Percentiles rank a stretch among this genome's conserved stretches.
Conservation (phyloP, 2,888 invertebrate genomes). For the Spisula solida region DNA sequence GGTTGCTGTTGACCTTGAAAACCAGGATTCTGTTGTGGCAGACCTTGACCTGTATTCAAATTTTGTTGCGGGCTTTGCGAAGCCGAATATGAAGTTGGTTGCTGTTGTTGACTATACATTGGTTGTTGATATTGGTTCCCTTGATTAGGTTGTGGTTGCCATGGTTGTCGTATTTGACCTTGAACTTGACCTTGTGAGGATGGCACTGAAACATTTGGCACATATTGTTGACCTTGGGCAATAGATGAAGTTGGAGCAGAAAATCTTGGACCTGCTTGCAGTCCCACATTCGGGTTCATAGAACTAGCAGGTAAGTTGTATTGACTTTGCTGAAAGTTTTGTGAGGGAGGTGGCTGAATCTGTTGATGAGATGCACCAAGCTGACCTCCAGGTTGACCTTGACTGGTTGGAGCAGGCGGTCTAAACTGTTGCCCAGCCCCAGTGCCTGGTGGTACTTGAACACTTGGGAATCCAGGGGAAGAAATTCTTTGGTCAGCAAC, state of each 20-base stretch:
- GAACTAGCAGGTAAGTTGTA: slow-evolving; percentile 30
- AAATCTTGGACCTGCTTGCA: slow-evolving; percentile 25
- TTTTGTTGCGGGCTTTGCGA: background rate
- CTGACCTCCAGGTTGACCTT: slow-evolving; percentile 47
- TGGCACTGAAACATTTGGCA: background rate
- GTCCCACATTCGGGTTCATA: background rate
- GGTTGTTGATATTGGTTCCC: slow-evolving; percentile 78
- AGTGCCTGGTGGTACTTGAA: background rate
- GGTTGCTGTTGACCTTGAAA: slow-evolving; percentile 16
- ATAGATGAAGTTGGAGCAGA: slow-evolving; percentile 24
- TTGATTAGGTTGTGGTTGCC: slow-evolving; percentile 55
- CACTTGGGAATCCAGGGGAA: background rate
- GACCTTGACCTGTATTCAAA: background rate
- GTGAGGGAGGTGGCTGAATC: slow-evolving; percentile 30
- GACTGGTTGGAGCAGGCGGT: slow-evolving; percentile 39
- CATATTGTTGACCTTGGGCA: background rate
- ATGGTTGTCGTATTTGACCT: background rate
- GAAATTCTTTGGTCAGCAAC: background rate
- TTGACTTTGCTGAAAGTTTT: slow-evolving; percentile 49
- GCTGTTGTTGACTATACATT: background rate
- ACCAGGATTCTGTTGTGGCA: background rate
- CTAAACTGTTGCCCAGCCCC: slow-evolving; percentile 31
- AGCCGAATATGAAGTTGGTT: background rate
- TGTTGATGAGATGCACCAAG: slow-evolving; percentile 20
- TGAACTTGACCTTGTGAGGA: slow-evolving; percentile 4